These are phyloP conservation scores for Pampusana beccarii DNA, from an alignment of 2,113 vertebrate genomes.

Conservation along the genomic window DNA sequence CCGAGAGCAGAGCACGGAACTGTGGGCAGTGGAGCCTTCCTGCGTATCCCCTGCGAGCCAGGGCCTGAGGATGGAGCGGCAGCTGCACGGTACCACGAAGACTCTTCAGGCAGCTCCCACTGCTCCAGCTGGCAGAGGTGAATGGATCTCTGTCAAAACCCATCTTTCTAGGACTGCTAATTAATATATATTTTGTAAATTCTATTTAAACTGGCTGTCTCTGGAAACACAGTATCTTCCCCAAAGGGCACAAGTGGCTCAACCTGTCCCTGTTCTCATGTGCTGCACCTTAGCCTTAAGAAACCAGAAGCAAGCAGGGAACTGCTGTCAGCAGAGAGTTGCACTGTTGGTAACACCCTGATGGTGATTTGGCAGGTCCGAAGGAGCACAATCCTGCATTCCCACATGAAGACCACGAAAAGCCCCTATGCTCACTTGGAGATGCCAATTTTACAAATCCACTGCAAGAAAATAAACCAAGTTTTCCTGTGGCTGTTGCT, in stretches of 20 bases:
- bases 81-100: background rate
- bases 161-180: background rate
- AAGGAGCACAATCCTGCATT: fast-evolving
- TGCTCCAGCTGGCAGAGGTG: background rate
- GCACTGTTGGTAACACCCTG: fast-evolving
- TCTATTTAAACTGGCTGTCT: background rate
- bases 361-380: fast-evolving
- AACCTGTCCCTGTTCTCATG: fast-evolving
- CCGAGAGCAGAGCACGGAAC: background rate
- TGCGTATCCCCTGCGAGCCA: fast-evolving
- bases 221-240: fast-evolving
- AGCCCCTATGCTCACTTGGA: background rate
- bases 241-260: too few relatives aligned
- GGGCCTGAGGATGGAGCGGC: fast-evolving
- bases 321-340: background rate
- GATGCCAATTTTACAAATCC: background rate
- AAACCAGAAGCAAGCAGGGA: background rate
- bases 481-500: background rate
- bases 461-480: background rate
- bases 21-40: fast-evolving
- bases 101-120: fast-evolving
- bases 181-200: background rate
- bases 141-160: background rate
- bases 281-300: background rate
- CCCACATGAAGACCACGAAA: background rate